phyloP scores from a whole-genome alignment of 2,113 vertebrate species.

The Centropus unirufus region DNA sequence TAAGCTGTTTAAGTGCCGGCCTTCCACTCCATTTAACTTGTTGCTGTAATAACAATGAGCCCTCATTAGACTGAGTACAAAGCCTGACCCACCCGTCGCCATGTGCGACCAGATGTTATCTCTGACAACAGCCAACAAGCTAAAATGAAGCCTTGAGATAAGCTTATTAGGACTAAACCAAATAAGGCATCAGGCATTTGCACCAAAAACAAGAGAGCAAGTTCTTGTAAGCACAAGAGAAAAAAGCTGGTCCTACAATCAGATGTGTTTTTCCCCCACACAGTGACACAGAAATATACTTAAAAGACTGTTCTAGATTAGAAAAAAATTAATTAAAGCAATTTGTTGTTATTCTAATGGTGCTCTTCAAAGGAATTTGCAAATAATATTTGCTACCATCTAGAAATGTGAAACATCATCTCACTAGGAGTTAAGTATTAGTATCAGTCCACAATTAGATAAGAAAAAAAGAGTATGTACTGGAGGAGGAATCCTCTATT shows the following conservation, averaged over 20 bases:
- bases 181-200: background rate
- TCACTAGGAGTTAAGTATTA: background rate
- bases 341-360: background rate
- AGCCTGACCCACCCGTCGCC: background rate
- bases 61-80: constrained; percentile 4
- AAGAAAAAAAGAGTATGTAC: background rate
- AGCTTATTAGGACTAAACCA: background rate
- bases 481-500: background rate
- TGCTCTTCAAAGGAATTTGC: background rate
- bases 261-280: background rate
- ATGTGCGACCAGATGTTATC: background rate
- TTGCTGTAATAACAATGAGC: background rate
- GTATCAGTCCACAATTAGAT: background rate
- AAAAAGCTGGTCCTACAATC: background rate
- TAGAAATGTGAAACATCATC: background rate
- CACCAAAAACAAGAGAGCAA: background rate
- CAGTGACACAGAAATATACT: background rate
- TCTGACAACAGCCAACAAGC: background rate
- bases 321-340: background rate
- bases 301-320: background rate
- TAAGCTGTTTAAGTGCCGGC: background rate
- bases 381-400: background rate
- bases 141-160: background rate
- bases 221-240: background rate
- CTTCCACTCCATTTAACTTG: constrained; percentile 25